A percentile compares a stretch with the other conserved stretches of the same genome.
Conservation (phyloP, 2,888 invertebrate species). For the Carcina quercana region DNA sequence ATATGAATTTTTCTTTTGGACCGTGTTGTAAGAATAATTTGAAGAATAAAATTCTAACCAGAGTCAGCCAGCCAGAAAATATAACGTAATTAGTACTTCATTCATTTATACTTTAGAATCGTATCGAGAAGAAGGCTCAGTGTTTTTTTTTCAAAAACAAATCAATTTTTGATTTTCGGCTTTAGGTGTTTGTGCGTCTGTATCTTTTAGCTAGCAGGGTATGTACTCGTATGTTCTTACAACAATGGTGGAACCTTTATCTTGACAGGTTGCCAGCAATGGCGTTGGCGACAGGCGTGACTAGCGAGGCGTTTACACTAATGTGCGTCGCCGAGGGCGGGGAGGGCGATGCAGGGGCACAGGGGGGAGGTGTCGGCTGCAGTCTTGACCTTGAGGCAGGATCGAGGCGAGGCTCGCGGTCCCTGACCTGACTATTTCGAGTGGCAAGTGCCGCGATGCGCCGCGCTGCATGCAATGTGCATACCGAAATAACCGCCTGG, state of each 20-base stretch:
- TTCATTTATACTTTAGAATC: no score
- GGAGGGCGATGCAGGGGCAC: constrained; percentile 22
- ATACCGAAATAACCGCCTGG: constrained; percentile 71
- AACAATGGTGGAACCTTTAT: background rate
- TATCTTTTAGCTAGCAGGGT: no score
- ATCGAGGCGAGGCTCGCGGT: constrained; percentile 67
- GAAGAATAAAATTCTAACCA: no score
- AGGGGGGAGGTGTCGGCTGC: constrained; percentile 37
- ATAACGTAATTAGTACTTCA: no score
- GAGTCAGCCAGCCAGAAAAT: no score
- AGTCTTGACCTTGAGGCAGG: constrained; percentile 73
- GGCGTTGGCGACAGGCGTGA: constrained; percentile 31
- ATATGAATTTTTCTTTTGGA: no score
- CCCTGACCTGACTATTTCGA: constrained; percentile 74
- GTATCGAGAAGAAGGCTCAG: no score
- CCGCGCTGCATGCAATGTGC: constrained; percentile 69
- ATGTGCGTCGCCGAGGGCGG: constrained; percentile 24
- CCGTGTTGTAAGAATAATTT: no score
- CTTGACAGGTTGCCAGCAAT: background rate
- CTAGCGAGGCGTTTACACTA: constrained; percentile 37
- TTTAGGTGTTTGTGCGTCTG: background rate
- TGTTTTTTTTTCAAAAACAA: no score
- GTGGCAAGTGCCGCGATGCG: constrained; percentile 65
- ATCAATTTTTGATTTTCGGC: no score
- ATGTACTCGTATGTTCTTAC: no score